Evolutionary conservation across 1,140 invertebrate species (phyloP), one percentile per base, ranked within the genome.

Genomic region (Drosophila ercepeae): DNA sequence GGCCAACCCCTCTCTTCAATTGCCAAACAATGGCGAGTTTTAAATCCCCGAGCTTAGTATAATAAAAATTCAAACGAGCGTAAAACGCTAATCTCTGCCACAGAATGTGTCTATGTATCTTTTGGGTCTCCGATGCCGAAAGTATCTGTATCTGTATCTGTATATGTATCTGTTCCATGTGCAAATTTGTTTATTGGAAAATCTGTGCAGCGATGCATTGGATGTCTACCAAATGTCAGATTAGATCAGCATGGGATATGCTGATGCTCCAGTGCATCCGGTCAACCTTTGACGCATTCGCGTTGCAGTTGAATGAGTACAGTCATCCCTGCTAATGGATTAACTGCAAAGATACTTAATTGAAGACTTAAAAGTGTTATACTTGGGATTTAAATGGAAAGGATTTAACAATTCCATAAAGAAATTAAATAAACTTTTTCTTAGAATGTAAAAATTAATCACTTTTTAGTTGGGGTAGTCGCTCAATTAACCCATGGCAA

Each of bases 1-100:
- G 25, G 21, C 27, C 82, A 63, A 89, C 83, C 82, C 83, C 82
- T 89, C 82, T 89, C 82, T 83, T 68, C 78, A 89, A 73, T 71
- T 41, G 70, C 42, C 51, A 63, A 52, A 89, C 75, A 89, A 89
- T 84, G 71, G 39, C 25, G 41, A 65, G 64, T 82, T 75, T 76
- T 77, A 82, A 90, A 90, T 82, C 88, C 52, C 49, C 34, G 73
- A 78, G 82, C 82, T 90, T 82, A 79, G 72, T 68, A 89, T 83
- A 90, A 90, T 90, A 69, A 77, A 90, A 89, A 90, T 89, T 90
- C 89, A 90, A 90, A 70, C 89, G 89, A 90, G 89, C 89, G 88
- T 90, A 81, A 90, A 90, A 89, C 89, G 89, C 79, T 90, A 90
- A 90, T 90, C 89, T 89, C 60, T 57, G 68, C 77, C 74, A 74